phyloP scores from a whole-genome alignment of 1,140 invertebrate species.

The Heliconius eleuchia region DNA sequence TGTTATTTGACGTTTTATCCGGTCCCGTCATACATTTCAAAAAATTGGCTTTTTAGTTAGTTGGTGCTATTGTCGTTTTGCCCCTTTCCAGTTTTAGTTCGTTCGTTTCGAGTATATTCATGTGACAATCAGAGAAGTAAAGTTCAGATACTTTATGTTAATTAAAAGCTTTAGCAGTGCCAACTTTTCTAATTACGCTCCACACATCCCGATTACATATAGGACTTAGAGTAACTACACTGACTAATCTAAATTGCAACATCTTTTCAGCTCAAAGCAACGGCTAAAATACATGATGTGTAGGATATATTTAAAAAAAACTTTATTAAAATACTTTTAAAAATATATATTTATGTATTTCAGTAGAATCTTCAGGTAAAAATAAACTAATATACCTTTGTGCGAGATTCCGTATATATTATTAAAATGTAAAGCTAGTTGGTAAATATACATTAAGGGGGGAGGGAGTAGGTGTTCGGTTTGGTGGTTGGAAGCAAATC shows the following conservation, averaged over 20 bases:
- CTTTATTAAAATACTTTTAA: neutral
- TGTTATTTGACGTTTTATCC: constrained; percentile 69
- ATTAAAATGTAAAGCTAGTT: too few species aligned
- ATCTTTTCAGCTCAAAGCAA: neutral
- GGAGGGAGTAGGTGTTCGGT: neutral
- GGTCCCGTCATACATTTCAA: constrained; percentile 61
- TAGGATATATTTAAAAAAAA: neutral
- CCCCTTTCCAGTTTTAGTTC: constrained; percentile 53
- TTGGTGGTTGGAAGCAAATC: neutral
- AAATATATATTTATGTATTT: neutral
- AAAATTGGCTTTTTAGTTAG: constrained; percentile 66
- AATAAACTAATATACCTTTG: too few species aligned
- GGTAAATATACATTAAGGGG: neutral
- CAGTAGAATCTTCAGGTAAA: too few species aligned
- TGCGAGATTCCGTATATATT: too few species aligned
- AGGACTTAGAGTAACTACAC: neutral
- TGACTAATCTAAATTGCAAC: constrained; percentile 1
- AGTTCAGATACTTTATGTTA: constrained; percentile 55
- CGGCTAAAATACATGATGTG: neutral
- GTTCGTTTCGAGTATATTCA: constrained; percentile 40
- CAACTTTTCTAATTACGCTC: constrained; percentile 32
- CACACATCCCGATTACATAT: constrained; percentile 1
- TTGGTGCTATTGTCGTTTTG: constrained; percentile 56
- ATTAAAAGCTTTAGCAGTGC: constrained; percentile 45
- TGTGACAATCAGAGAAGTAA: constrained; percentile 47